Evolutionary conservation across 2,888 invertebrate species (phyloP), one percentile per base, ranked within the genome.

Genomic region (Octonoba sinensis): DNA sequence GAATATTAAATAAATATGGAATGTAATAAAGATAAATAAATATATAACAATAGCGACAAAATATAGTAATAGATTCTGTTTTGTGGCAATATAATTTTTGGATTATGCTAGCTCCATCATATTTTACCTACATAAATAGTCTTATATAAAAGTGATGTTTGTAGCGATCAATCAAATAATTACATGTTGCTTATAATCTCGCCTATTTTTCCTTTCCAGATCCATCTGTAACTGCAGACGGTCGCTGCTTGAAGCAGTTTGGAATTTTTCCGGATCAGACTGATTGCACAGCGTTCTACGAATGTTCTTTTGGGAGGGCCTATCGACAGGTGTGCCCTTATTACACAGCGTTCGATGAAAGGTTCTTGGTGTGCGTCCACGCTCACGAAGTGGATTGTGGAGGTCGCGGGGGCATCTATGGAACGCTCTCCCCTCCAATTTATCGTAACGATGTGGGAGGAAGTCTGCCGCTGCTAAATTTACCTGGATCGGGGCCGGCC

Each of bases 251-350:
- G 65, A 82, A 82, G 46, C 73, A 82, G 36, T 82, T 73, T 27
- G 82, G 82, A 3, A 70, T 70, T 6, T 82, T 82, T 24, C 82
- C 82, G 0, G 82, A 82, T n/a, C 70, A 59, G 6, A 54, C 47
- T 4, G 82, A 82, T 46, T 82, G 82, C 27, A 82, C 75, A 15
- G 82, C 82, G 36, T 82, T 82, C 75, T 82, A 82, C 36, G 64
- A 75, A 11, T 82, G 82, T 46, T 67, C 75, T 4, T 71, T 71
- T 13, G 82, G 82, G 1, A 36, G 82, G 1, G 44, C 82, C 18
- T 82, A 62, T 54, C 27, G 82, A 11, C 67, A 75, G 36, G 64
- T 82, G 18, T 82, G 82, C 51, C 74, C 74, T 11, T 75, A 73
- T 66, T 82, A 82, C 57, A 82, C 82, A 12, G 82, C 82, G 3